Conservation (phyloP, 2,797 vertebrate species). For the Etheostoma perlongum region DNA sequence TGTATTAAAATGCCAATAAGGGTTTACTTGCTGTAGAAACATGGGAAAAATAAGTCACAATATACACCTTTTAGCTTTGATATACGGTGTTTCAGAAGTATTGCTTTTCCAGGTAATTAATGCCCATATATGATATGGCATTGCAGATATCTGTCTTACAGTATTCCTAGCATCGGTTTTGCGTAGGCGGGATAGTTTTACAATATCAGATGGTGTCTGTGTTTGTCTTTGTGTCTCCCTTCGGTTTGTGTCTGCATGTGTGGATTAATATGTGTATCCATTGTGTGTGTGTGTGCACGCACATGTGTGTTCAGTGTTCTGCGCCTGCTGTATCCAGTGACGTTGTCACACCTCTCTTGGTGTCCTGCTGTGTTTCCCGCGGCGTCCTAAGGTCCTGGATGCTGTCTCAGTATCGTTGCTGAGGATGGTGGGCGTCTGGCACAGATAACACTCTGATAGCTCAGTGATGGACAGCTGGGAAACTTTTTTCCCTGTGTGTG, state of each 20-base stretch:
- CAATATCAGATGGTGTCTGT: slow-evolving; percentile 75
- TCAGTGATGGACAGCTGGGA: slow-evolving; percentile 81
- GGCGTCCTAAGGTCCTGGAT: slow-evolving; percentile 81
- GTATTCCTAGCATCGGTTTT: slow-evolving; percentile 60
- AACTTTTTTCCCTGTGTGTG: slow-evolving; percentile 65
- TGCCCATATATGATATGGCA: slow-evolving; percentile 37
- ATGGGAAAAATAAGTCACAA: background rate
- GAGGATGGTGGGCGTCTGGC: slow-evolving; percentile 84
- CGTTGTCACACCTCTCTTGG: slow-evolving; percentile 82
- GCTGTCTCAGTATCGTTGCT: slow-evolving; percentile 79
- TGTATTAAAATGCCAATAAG: background rate
- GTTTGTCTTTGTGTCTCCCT: slow-evolving; percentile 65
- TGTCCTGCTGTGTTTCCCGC: slow-evolving; percentile 83
- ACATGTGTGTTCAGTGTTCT: slow-evolving; percentile 63
- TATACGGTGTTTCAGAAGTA: background rate
- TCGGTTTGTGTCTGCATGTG: slow-evolving; percentile 44
- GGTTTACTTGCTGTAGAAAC: slow-evolving; percentile 7
- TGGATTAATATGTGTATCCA: slow-evolving; percentile 38
- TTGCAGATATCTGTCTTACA: slow-evolving; percentile 53
- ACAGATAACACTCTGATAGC: slow-evolving; percentile 83
- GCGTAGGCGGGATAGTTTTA: slow-evolving; percentile 78
- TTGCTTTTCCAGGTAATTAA: slow-evolving; percentile 55
- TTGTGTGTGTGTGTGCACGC: slow-evolving; percentile 43
- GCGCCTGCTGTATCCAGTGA: slow-evolving; percentile 75
- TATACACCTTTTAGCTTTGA: slow-evolving; percentile 32